These are phyloP conservation scores for Glareola pratincola DNA, from an alignment of 2,113 vertebrate genomes.

Conservation along the genomic window DNA sequence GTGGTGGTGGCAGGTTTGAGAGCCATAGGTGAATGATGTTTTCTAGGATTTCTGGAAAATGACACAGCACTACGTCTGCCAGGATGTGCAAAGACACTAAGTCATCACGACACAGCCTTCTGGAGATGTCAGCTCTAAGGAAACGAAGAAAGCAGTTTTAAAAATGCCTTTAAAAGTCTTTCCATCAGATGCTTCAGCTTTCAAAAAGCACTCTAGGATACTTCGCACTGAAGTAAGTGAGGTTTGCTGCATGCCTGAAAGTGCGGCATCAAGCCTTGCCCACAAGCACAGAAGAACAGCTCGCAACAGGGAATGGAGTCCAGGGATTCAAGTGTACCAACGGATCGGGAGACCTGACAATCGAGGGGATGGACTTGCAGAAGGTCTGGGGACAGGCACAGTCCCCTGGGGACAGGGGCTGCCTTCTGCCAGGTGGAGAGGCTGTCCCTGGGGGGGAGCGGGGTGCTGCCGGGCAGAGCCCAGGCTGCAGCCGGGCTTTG, in stretches of 20 bases:
- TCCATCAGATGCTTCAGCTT: background rate
- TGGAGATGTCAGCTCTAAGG: background rate
- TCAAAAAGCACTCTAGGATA: background rate
- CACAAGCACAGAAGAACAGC: background rate
- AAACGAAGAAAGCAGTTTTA: background rate
- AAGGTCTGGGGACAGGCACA: too few relatives aligned
- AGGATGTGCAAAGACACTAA: background rate
- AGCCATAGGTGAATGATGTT: background rate
- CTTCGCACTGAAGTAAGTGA: background rate
- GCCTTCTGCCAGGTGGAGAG: background rate
- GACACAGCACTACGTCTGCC: background rate
- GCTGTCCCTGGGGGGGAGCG: background rate
- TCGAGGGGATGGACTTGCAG: background rate
- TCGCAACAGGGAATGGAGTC: too few relatives aligned
- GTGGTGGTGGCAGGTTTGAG: background rate
- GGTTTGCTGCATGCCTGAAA: background rate
- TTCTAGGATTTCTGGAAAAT: background rate
- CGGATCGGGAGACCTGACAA: rapidly evolving
- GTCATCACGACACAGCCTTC: background rate
- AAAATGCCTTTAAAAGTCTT: background rate
- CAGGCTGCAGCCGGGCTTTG: background rate
- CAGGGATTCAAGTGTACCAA: background rate
- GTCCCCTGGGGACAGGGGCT: too few relatives aligned
- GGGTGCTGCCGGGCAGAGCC: background rate
- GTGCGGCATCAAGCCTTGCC: background rate